Evolutionary conservation across 2,888 invertebrate genomes (phyloP).

Genomic region (Criorhina ranunculi): DNA sequence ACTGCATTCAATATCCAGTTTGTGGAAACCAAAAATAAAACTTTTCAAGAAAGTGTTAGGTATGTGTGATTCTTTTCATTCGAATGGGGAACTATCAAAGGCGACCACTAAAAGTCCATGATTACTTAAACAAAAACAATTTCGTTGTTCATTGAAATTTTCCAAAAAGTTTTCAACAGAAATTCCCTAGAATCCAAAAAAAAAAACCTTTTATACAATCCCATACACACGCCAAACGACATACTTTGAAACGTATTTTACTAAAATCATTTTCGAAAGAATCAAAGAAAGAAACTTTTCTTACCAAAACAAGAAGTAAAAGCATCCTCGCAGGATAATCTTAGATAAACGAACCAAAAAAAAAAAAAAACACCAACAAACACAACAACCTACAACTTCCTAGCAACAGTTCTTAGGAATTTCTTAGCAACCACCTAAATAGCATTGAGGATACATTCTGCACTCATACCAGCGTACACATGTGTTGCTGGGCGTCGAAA

Average conservation of each 20-base stretch:
- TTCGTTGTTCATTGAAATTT: neutral
- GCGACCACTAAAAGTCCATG: neutral
- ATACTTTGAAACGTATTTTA: neutral
- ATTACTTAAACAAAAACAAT: neutral
- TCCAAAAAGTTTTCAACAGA: neutral
- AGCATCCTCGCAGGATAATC: conserved; percentile 57
- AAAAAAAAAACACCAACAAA: conserved; percentile 13
- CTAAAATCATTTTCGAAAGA: conserved; percentile 53
- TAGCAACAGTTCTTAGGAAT: conserved; percentile 52
- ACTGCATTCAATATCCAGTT: too few species aligned
- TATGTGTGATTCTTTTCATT: too few species aligned
- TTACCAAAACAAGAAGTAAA: conserved; percentile 17
- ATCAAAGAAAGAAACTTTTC: conserved; percentile 47
- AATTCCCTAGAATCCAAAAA: neutral
- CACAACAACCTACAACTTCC: conserved; percentile 2
- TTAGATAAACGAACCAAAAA: conserved; percentile 49
- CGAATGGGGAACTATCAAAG: too few species aligned
- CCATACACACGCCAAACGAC: neutral
- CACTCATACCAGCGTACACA: neutral
- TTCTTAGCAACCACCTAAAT: conserved; percentile 17
- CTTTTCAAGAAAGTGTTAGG: too few species aligned
- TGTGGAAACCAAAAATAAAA: too few species aligned
- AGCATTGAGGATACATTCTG: conserved; percentile 5
- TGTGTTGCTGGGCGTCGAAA: conserved; percentile 53
- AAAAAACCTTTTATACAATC: neutral